phyloP scores from a whole-genome alignment of 2,113 vertebrate genomes.

The Campylorhamphus procurvoides region DNA sequence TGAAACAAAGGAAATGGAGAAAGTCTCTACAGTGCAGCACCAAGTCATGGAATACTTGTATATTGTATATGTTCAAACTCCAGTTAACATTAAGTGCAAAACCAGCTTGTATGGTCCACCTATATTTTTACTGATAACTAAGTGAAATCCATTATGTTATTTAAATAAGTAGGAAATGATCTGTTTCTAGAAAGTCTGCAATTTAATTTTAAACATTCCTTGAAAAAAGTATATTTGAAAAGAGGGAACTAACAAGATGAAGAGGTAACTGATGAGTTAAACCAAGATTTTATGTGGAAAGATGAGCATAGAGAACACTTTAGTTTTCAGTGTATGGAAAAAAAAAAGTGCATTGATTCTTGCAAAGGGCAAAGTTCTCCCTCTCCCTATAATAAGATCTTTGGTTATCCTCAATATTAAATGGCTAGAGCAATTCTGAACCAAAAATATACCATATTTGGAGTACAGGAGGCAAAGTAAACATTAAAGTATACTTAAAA shows the following conservation, averaged over 20 bases:
- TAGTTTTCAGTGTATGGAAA: not conserved
- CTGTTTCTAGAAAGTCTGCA: not conserved
- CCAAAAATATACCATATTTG: not conserved
- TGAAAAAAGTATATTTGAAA: not conserved
- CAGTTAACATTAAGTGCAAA: not conserved
- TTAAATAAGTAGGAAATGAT: not conserved
- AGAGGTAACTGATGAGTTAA: not conserved
- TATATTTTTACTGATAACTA: not conserved
- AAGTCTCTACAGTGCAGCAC: not conserved
- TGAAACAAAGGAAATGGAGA: not conserved
- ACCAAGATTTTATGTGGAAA: not conserved
- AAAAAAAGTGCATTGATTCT: not conserved
- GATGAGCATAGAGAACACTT: not conserved
- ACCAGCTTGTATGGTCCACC: not conserved
- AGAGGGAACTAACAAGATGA: not conserved
- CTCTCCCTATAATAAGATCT: not conserved
- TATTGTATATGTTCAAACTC: not conserved
- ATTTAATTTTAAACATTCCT: not conserved
- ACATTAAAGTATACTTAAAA: not conserved
- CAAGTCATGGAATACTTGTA: not conserved
- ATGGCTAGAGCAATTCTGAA: not conserved
- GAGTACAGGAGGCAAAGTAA: not conserved
- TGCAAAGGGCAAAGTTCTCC: not conserved
- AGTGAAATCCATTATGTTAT: not conserved
- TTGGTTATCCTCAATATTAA: not conserved